phyloP scores from a whole-genome alignment of 2,888 invertebrate genomes.

The Chironomus tentans region DNA sequence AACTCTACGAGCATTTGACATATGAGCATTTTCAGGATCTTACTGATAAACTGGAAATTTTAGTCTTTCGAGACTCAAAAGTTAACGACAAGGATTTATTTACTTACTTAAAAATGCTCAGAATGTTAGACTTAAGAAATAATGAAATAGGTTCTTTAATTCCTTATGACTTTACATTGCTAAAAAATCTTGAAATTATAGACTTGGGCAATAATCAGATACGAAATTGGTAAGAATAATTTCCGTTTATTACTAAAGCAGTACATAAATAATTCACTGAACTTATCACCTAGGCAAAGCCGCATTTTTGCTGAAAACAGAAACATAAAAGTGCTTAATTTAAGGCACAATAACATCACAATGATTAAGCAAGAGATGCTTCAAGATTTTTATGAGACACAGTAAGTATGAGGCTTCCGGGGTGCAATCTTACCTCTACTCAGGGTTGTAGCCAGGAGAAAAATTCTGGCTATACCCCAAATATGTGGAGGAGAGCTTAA shows the following conservation, averaged over 20 bases:
- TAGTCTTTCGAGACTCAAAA: constrained; percentile 44
- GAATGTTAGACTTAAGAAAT: constrained; percentile 42
- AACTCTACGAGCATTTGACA: constrained; percentile 36
- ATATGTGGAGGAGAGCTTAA: no score
- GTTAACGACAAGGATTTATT: constrained; percentile 41
- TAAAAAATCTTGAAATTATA: constrained; percentile 43
- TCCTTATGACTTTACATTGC: constrained; percentile 33
- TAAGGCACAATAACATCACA: constrained; percentile 49
- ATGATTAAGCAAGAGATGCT: constrained; percentile 49
- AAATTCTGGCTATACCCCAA: no score
- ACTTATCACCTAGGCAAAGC: no score
- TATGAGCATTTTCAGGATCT: constrained; percentile 41
- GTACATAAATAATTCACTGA: no score
- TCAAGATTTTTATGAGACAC: constrained; percentile 42
- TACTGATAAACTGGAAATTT: constrained; percentile 40
- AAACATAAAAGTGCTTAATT: constrained; percentile 41
- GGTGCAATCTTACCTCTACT: neutral
- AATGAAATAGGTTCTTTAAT: constrained; percentile 46
- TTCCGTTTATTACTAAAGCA: no score
- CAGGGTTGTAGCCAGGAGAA: no score
- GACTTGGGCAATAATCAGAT: constrained; percentile 49
- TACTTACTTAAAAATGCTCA: constrained; percentile 40
- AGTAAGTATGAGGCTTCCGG: no score
- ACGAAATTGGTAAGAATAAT: constrained; percentile 44
- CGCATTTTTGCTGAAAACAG: constrained; percentile 40